Conservation (phyloP, 2,113 vertebrate species). For the Microtus oregoni region DNA sequence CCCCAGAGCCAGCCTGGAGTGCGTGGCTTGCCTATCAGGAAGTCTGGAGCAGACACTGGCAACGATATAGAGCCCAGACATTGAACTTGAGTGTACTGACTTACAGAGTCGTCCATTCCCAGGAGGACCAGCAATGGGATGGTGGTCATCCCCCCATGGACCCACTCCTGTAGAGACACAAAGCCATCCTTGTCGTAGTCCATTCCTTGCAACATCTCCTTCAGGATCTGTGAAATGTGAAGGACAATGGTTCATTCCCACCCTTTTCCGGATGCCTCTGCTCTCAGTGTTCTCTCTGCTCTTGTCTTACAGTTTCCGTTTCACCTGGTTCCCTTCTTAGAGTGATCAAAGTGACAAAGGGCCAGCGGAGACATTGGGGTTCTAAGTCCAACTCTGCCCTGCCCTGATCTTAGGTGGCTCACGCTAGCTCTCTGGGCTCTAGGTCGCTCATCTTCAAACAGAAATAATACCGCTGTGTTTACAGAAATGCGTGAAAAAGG, state of each 20-base stretch:
- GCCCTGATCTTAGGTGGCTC: background rate
- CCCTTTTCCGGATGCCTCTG: background rate
- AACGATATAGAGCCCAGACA: background rate
- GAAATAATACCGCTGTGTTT: background rate
- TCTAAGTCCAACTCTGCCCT: background rate
- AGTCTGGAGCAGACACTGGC: background rate
- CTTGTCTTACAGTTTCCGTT: background rate
- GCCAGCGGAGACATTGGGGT: background rate
- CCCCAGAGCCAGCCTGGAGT: background rate
- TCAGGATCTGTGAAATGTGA: constrained; percentile 85
- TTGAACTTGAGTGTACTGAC: background rate
- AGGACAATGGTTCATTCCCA: background rate
- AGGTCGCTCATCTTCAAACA: background rate
- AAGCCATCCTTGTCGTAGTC: constrained; percentile 94
- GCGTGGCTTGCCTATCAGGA: background rate
- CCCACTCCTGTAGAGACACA: constrained; percentile 96
- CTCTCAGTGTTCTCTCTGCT: background rate
- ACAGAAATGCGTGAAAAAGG: background rate
- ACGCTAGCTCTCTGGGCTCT: background rate
- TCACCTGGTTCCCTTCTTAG: background rate
- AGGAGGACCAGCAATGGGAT: constrained; percentile 95
- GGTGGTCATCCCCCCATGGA: constrained; percentile 96
- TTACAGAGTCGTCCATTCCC: constrained; percentile 93
- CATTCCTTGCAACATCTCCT: constrained; percentile 91
- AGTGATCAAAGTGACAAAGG: background rate